phyloP scores from a whole-genome alignment of 2,888 invertebrate genomes.

The Apocheima hispidaria region DNA sequence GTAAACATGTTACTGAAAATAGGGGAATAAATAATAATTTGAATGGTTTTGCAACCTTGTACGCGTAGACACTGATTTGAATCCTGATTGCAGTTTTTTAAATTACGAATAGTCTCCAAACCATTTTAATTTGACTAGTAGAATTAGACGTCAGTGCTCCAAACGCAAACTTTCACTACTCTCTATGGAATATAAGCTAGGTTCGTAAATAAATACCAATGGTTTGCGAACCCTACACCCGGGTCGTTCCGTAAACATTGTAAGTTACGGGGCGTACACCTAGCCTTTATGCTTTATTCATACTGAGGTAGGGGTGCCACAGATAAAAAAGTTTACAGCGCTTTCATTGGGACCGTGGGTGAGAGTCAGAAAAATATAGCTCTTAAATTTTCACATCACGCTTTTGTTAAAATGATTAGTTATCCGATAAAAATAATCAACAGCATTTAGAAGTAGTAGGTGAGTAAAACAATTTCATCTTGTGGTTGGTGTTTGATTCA shows the following conservation, averaged over 20 bases:
- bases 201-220: constrained; percentile 3
- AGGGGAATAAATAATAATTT: too few relatives aligned
- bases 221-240: constrained; percentile 40
- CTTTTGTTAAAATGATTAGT: neutral
- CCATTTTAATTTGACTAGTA: too few relatives aligned
- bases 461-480: neutral
- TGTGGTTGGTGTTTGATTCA: too few relatives aligned
- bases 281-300: constrained; percentile 70
- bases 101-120: too few relatives aligned
- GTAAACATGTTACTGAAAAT: too few relatives aligned
- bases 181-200: constrained; percentile 7
- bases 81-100: too few relatives aligned
- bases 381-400: neutral
- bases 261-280: constrained; percentile 51
- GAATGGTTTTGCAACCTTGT: too few relatives aligned
- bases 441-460: neutral
- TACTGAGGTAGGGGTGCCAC: constrained; percentile 53
- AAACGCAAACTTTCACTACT: neutral
- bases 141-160: too few relatives aligned
- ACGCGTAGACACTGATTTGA: too few relatives aligned
- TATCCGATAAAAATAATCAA: neutral
- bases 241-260: constrained; percentile 52
- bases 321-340: constrained; percentile 16
- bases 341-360: neutral
- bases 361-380: neutral